Conservation (phyloP, 2,113 vertebrate genomes). For the Hiodon alosoides region DNA sequence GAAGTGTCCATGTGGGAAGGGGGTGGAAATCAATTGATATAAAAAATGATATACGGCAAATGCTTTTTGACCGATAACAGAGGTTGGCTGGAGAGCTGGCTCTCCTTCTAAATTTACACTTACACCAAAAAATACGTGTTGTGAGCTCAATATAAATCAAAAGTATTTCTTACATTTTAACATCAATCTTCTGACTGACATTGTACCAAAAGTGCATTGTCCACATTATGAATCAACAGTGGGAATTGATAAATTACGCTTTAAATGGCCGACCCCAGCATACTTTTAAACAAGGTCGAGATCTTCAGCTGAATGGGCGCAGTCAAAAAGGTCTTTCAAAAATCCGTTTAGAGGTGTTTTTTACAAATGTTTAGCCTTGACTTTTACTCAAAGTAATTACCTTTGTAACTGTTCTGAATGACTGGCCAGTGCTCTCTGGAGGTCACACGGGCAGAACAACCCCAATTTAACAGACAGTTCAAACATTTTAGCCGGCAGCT, state of each 20-base stretch:
- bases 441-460: slow-evolving; percentile 8
- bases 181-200: slow-evolving; percentile 12
- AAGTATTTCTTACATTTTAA: slow-evolving; percentile 27
- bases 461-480: slow-evolving; percentile 26
- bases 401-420: slow-evolving; percentile 17
- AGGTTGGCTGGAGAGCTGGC: background rate
- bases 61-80: slow-evolving; percentile 5
- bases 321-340: slow-evolving; percentile 7
- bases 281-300: slow-evolving; percentile 20
- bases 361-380: slow-evolving; percentile 12
- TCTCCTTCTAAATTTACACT: background rate
- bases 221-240: slow-evolving; percentile 33
- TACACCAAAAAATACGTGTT: background rate
- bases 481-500: slow-evolving; percentile 22
- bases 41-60: background rate
- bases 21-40: slow-evolving; percentile 11
- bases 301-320: slow-evolving; percentile 11
- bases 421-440: background rate
- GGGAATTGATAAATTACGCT: slow-evolving; percentile 35
- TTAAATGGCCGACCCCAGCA: slow-evolving; percentile 29
- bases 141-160: slow-evolving; percentile 21
- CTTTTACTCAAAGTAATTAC: slow-evolving; percentile 15
- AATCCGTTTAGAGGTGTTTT: background rate
- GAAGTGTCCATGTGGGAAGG: background rate
- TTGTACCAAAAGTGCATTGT: slow-evolving; percentile 4